Base-by-base conservation (phyloP, 2,888 invertebrate genomes). In the Hypomecis punctinalis region DNA sequence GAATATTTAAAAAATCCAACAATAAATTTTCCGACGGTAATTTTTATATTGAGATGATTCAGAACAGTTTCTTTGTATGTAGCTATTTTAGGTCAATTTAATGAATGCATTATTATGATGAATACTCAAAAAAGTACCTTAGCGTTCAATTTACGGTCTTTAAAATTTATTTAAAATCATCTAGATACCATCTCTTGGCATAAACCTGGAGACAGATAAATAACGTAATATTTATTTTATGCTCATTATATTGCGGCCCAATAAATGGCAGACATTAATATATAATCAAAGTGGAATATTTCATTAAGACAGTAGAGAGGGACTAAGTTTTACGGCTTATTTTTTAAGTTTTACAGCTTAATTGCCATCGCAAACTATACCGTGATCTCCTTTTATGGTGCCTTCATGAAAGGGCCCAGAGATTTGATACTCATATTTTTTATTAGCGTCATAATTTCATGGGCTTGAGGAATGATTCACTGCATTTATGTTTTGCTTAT, bases 291-390 rank as follows among this genome's bases (percentile, higher is more conserved):
- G 82, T 82, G 82, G 84, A 86, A 89, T 89, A 90, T 90, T 90
- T 89, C 86, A 90, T 91, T 89, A 86, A 85, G 85, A 85, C 85
- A 83, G 85, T 80, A 78, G 82, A 83, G 83, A 78, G 82, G 82
- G 83, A 81, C 85, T 87, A 84, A 88, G 83, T 87, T 92, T 92
- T 89, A 92, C 88, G 86, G 85, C 90, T 87, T 91, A 56, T 48
- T 65, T 64, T 45, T 63, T 60, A 56, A 56, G 39, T 59, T 64
- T 64, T 89, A 92, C 87, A 86, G 85, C 90, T 88, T 92, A 91
- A 92, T 92, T 88, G 87, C 85, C 81, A 84, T 90, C 81, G 91
- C 89, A 89, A 91, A 90, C 86, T 90, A 89, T 89, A 90, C 86
- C 89, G 84, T 85, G 81, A 83, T 85, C 84, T 81, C 43, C 81